These are phyloP conservation scores for Pocillopora verrucosa DNA, from an alignment of 64 coral and sea anemone species.

Conservation along the genomic window DNA sequence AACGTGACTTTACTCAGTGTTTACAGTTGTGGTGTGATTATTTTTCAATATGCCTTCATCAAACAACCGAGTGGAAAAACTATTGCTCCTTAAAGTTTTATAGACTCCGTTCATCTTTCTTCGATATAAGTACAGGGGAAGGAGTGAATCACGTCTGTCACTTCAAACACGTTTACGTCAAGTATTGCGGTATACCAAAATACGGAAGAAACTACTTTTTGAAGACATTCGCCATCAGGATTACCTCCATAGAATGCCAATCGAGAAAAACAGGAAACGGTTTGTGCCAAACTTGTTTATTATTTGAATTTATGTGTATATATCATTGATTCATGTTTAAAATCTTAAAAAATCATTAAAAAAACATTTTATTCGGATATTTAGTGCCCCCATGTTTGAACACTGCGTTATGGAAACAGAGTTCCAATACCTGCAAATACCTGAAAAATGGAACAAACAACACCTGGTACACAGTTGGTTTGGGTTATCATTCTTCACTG, in stretches of 20 bases:
- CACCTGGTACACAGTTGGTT: not conserved
- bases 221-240: not conserved
- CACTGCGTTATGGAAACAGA: no score
- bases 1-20: no score
- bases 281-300: no score
- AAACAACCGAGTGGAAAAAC: no score
- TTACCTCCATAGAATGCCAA: not conserved
- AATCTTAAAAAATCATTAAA: not conserved
- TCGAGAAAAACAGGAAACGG: not conserved
- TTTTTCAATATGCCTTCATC: no score
- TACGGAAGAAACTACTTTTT: not conserved
- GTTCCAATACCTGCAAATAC: not conserved
- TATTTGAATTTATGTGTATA: no score
- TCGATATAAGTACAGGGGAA: not conserved
- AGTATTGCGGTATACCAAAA: not conserved
- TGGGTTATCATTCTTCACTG: no score
- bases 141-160: not conserved
- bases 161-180: not conserved
- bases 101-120: no score
- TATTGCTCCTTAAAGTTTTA: no score
- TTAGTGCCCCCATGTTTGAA: no score
- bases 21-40: no score
- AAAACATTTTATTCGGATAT: no score
- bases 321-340: not conserved
- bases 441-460: not conserved